Evolutionary conservation across 2,888 invertebrate genomes (phyloP).

Genomic region (Hofmannophila pseudospretella): DNA sequence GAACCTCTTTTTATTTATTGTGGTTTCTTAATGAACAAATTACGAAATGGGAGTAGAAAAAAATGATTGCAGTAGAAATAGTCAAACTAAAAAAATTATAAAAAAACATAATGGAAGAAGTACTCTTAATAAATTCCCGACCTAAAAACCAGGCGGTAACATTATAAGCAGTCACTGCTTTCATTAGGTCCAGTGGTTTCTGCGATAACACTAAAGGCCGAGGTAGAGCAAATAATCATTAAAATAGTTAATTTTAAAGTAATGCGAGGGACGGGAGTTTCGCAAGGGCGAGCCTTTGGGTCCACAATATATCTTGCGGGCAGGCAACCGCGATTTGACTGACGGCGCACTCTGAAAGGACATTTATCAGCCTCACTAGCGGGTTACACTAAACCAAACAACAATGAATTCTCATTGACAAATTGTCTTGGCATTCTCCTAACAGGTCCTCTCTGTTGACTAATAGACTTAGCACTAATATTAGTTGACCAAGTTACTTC

Average conservation of each 20-base stretch:
- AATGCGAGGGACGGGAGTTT: slow-evolving; percentile 50
- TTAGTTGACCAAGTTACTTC: slow-evolving; percentile 7
- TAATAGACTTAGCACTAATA: slow-evolving; percentile 30
- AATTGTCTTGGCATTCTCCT: slow-evolving; percentile 68
- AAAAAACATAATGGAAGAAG: too few relatives aligned
- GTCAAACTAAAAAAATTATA: too few relatives aligned
- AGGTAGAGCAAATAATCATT: slow-evolving; percentile 40
- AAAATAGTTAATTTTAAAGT: slow-evolving; percentile 68
- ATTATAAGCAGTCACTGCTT: too few relatives aligned
- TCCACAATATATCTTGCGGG: slow-evolving; percentile 76
- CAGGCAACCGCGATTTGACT: slow-evolving; percentile 77
- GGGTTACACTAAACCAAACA: slow-evolving; percentile 76
- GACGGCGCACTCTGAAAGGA: slow-evolving; percentile 75
- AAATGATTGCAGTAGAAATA: too few relatives aligned
- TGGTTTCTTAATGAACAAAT: too few relatives aligned
- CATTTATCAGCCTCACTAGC: slow-evolving; percentile 76
- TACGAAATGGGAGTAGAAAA: too few relatives aligned
- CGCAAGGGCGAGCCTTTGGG: slow-evolving; percentile 62
- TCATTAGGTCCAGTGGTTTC: slow-evolving; percentile 1
- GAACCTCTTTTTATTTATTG: too few relatives aligned
- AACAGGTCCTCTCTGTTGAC: slow-evolving; percentile 53
- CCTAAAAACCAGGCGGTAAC: too few relatives aligned
- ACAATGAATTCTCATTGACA: slow-evolving; percentile 77
- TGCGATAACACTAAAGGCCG: slow-evolving; percentile 10
- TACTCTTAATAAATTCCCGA: too few relatives aligned